A percentile compares a stretch with the other conserved stretches of the same genome.
phyloP scores from a whole-genome alignment of 2,797 vertebrate species.

The Myioborus melanocephalus region DNA sequence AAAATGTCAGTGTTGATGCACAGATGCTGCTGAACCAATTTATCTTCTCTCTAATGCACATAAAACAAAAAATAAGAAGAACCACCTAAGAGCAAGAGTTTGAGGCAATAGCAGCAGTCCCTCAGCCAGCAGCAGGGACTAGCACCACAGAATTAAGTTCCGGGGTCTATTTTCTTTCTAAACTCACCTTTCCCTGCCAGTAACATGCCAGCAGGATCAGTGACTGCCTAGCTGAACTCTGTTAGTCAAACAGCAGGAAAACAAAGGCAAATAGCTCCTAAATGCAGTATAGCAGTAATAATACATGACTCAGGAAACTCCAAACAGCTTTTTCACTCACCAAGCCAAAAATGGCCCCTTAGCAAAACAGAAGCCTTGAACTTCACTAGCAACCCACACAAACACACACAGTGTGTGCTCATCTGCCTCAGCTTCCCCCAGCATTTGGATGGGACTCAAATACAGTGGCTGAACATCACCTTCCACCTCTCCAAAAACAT shows the following conservation, averaged over 20 bases:
- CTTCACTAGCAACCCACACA: background rate
- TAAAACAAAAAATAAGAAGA: background rate
- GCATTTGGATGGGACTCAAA: background rate
- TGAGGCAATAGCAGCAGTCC: background rate
- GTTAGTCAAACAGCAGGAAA: background rate
- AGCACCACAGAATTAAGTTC: background rate
- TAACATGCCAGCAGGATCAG: background rate
- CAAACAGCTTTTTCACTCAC: background rate
- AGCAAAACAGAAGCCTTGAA: background rate
- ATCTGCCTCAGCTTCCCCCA: background rate
- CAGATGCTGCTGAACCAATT: constrained; percentile 28
- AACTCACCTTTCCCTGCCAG: background rate
- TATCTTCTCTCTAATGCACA: background rate
- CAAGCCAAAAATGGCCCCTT: background rate
- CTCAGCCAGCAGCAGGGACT: background rate
- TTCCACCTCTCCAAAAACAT: background rate
- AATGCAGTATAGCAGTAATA: background rate
- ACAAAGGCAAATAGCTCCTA: background rate
- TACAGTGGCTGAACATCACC: background rate
- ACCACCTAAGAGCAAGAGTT: background rate
- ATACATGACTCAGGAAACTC: background rate
- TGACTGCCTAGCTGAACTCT: background rate
- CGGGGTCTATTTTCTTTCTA: background rate
- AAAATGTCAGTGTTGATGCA: constrained; percentile 47
- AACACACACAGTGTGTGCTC: fast-evolving